These are phyloP conservation scores for Palaemon carinicauda DNA, from an alignment of 1,140 invertebrate genomes.

Conservation along the genomic window DNA sequence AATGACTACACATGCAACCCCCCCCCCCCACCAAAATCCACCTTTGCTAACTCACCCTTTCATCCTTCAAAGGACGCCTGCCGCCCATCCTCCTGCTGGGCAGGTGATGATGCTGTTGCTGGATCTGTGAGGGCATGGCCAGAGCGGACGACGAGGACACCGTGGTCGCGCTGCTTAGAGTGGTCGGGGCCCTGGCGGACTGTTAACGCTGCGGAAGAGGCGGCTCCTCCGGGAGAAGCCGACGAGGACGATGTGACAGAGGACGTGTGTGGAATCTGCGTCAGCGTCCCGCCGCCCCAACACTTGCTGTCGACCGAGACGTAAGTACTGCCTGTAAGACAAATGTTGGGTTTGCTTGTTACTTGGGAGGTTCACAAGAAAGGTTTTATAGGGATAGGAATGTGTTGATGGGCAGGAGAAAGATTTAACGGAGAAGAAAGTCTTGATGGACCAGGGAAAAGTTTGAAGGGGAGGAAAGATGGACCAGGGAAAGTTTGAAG, in stretches of 20 bases:
- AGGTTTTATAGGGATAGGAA: too few relatives aligned
- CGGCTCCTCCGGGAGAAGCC: slow-evolving; percentile 27
- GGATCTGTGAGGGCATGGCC: slow-evolving; percentile 56
- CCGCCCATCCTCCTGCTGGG: slow-evolving; percentile 75
- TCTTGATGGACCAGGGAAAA: too few relatives aligned
- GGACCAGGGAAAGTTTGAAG: too few relatives aligned
- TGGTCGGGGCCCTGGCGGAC: neutral
- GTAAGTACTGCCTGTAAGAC: slow-evolving; percentile 60
- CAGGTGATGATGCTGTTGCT: slow-evolving; percentile 49
- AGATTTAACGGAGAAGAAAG: too few relatives aligned
- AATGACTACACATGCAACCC: too few relatives aligned
- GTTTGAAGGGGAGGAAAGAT: too few relatives aligned
- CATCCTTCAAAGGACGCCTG: slow-evolving; percentile 75
- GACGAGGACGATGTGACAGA: slow-evolving; percentile 59
- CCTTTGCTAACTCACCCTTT: slow-evolving; percentile 62
- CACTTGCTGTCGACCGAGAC: slow-evolving; percentile 63
- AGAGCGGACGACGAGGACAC: neutral
- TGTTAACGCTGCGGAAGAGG: slow-evolving; percentile 10
- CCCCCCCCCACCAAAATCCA: too few relatives aligned
- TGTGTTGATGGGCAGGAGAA: too few relatives aligned
- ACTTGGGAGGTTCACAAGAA: too few relatives aligned
- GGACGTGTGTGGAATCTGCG: slow-evolving; percentile 58
- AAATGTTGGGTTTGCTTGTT: too few relatives aligned
- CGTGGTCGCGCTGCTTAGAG: neutral
- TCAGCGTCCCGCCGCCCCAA: slow-evolving; percentile 65